phyloP scores from a whole-genome alignment of 2,888 invertebrate species.

The Gerosis bhagava region DNA sequence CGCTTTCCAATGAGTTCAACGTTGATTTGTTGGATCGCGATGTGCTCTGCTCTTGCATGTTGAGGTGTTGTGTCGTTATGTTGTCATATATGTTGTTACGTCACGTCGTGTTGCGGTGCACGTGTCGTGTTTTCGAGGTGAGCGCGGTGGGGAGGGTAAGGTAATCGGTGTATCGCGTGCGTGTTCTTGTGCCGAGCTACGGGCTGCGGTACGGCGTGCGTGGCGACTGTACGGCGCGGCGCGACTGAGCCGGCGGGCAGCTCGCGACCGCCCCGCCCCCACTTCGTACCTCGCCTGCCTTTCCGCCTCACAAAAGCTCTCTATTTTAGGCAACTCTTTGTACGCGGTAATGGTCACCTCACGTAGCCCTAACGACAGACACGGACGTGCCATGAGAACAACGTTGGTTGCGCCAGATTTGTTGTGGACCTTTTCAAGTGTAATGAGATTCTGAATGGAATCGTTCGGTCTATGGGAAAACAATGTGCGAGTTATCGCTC shows the following conservation, averaged over 20 bases:
- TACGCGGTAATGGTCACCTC: constrained; percentile 81
- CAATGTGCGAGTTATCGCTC: constrained; percentile 56
- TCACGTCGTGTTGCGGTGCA: too few relatives aligned
- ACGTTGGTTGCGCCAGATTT: constrained; percentile 77
- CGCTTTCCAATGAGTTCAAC: constrained; percentile 76
- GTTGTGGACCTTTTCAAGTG: constrained; percentile 74
- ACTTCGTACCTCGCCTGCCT: constrained; percentile 65
- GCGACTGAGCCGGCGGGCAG: constrained; percentile 77
- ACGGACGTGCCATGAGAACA: constrained; percentile 80
- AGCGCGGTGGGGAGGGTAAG: constrained; percentile 54
- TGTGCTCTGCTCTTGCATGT: constrained; percentile 78
- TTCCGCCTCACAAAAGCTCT: constrained; percentile 80
- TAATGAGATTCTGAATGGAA: constrained; percentile 81
- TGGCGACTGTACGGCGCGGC: constrained; percentile 72
- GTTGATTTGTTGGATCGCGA: constrained; percentile 72
- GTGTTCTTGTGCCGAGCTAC: constrained; percentile 66
- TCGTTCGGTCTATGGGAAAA: constrained; percentile 71
- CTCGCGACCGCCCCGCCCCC: constrained; percentile 76
- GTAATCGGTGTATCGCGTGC: constrained; percentile 44
- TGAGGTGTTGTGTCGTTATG: constrained; percentile 37
- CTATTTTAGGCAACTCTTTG: constrained; percentile 83
- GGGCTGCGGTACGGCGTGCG: constrained; percentile 66
- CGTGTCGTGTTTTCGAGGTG: constrained; percentile 61
- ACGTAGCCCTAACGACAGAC: constrained; percentile 80
- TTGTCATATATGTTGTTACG: too few relatives aligned